phyloP scores from a whole-genome alignment of 1,140 invertebrate species.

The Dendroctonus valens region DNA sequence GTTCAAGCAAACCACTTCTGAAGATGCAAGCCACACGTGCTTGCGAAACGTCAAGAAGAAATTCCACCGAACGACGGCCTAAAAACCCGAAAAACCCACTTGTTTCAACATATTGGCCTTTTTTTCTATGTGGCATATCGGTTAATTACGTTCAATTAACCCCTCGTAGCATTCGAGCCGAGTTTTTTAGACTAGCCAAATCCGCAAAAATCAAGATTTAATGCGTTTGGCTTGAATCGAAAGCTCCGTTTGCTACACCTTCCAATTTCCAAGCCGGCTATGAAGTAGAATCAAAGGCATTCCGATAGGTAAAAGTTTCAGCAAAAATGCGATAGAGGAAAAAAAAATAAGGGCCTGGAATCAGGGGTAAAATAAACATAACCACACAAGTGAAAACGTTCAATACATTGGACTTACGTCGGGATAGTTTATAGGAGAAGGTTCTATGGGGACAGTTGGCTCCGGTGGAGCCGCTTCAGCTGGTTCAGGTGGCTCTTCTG shows the following conservation, averaged over 20 bases:
- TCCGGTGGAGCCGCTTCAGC: slow-evolving; percentile 28
- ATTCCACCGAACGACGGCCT: no score
- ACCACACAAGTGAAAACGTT: no score
- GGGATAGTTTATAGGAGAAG: not conserved
- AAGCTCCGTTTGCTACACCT: not conserved
- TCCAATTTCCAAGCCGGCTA: not conserved
- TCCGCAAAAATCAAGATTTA: no score
- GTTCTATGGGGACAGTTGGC: not conserved
- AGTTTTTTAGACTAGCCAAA: no score
- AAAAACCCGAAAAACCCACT: no score
- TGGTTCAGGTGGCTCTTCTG: slow-evolving; percentile 33
- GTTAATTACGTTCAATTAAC: no score
- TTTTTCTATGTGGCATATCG: no score
- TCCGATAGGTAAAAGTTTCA: not conserved
- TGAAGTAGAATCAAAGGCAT: not conserved
- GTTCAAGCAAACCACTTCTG: no score
- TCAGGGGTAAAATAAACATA: not conserved
- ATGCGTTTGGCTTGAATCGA: not conserved
- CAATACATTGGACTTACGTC: not conserved
- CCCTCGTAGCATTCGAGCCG: no score
- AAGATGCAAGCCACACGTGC: no score
- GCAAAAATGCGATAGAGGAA: not conserved
- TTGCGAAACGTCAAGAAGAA: no score
- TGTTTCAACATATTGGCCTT: no score
- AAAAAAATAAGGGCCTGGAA: not conserved